Evolutionary conservation across 2,797 vertebrate genomes (phyloP), one percentile per base, ranked within the genome.

Genomic region (Crypturellus tataupa): DNA sequence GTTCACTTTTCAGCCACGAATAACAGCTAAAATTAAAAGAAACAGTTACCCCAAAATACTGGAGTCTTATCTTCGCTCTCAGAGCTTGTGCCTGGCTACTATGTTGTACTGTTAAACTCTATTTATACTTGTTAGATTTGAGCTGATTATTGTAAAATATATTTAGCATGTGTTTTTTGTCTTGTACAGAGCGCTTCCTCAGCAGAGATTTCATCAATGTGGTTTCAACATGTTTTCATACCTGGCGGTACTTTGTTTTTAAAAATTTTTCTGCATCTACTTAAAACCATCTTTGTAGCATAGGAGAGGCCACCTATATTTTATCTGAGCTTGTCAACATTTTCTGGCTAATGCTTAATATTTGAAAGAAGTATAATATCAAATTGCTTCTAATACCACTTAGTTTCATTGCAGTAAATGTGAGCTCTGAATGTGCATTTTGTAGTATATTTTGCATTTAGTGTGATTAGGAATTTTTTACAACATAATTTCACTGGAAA

Each of bases 131-230:
- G 33, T 89, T 64, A 19, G 37, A 17, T 80, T 77, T 83, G 19
- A 85, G 42, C 33, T 67, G 33, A 5, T 78, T 12, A 18, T 37
- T 60, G 23, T 82, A 58, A 87, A 91, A 87, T 55, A 68, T 3
- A 2, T 85, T 87, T 75, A 53, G 35, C 10, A 5, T 59, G 12
- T 2, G 7, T 62, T 83, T 37, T 83, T 70, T 63, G 12, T 16
- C 4, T 75, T 78, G 31, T 7, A 21, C 3, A 58, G 29, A 80
- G 17, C 76, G 69, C 7, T 80, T 76, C 63, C 42, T 39, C 64
- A 76, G 25, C 53, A 93, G 49, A 75, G 78, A 78, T 92, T 93
- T 96, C 60, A 85, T 94, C 73, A 93, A 88, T 89, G 62, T 69
- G 89, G 71, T 83, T 94, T 92, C 88, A 55, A 10, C 55, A 37